phyloP scores from a whole-genome alignment of 2,797 vertebrate species.

The Chrysocyon brachyurus region DNA sequence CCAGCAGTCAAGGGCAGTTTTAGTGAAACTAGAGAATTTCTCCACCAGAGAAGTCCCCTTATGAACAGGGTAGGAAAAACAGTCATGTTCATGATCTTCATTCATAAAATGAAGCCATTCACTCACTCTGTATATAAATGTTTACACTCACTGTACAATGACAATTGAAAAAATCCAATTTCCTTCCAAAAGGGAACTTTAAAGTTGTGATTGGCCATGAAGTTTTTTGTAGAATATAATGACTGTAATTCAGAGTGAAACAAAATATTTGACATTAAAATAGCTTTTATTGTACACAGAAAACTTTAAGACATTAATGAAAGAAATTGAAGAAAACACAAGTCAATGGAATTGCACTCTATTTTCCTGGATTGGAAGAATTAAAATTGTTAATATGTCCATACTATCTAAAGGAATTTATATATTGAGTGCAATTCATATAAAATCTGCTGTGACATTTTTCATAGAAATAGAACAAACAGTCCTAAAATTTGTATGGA shows the following conservation, averaged over 20 bases:
- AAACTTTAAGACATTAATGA: neutral
- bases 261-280: neutral
- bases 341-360: neutral
- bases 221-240: neutral
- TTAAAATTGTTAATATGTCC: neutral
- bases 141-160: neutral
- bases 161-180: conserved; percentile 9
- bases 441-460: neutral
- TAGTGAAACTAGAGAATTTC: neutral
- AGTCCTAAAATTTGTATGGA: neutral
- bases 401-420: neutral
- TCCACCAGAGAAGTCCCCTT: neutral
- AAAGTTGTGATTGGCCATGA: neutral
- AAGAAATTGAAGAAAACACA: neutral
- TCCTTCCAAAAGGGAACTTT: conserved; percentile 31
- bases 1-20: neutral
- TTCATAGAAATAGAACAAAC: neutral
- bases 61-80: neutral
- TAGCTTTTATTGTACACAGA: neutral
- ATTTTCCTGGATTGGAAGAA: neutral
- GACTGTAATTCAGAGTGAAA: conserved; percentile 43
- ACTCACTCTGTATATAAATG: neutral
- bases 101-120: conserved; percentile 64
- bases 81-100: neutral
- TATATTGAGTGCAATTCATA: neutral